A percentile compares a stretch with the other conserved stretches of the same genome.
Evolutionary conservation across 2,888 invertebrate genomes (phyloP).

Genomic region (Allolobophora icterica): DNA sequence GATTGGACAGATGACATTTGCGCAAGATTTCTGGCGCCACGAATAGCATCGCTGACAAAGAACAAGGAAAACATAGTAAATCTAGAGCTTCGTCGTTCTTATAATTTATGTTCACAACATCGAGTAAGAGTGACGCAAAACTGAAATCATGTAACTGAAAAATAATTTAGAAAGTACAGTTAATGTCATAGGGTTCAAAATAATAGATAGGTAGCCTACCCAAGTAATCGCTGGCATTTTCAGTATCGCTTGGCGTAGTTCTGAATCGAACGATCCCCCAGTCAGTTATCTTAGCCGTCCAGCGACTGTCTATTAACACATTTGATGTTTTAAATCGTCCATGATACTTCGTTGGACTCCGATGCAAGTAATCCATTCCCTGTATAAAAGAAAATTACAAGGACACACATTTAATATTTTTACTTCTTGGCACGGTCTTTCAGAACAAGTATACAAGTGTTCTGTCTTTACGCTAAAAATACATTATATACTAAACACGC

Average conservation of each 20-base stretch:
- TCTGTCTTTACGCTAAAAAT: too few species aligned
- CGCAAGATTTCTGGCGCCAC: background rate
- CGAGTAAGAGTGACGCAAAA: background rate
- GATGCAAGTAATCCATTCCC: constrained; percentile 47
- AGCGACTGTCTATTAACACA: constrained; percentile 46
- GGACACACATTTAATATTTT: background rate
- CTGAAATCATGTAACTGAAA: too few species aligned
- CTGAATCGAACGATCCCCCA: constrained; percentile 42
- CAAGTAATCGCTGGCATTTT: constrained; percentile 21
- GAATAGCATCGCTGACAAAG: background rate
- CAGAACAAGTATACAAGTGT: too few species aligned
- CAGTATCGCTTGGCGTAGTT: constrained; percentile 32
- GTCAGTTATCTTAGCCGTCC: constrained; percentile 47
- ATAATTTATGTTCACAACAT: too few species aligned
- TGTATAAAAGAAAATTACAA: background rate
- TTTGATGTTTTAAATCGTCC: constrained; percentile 45
- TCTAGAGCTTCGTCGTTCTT: too few species aligned
- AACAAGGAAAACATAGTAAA: background rate
- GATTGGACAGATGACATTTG: constrained; percentile 46
- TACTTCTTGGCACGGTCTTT: background rate
- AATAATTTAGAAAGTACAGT: too few species aligned
- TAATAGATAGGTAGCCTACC: background rate
- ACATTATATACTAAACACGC: too few species aligned
- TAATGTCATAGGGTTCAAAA: background rate
- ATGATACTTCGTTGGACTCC: constrained; percentile 40